Evolutionary conservation across 2,797 vertebrate species (phyloP), one percentile per base, ranked within the genome.

Genomic region (Cuculus canorus): DNA sequence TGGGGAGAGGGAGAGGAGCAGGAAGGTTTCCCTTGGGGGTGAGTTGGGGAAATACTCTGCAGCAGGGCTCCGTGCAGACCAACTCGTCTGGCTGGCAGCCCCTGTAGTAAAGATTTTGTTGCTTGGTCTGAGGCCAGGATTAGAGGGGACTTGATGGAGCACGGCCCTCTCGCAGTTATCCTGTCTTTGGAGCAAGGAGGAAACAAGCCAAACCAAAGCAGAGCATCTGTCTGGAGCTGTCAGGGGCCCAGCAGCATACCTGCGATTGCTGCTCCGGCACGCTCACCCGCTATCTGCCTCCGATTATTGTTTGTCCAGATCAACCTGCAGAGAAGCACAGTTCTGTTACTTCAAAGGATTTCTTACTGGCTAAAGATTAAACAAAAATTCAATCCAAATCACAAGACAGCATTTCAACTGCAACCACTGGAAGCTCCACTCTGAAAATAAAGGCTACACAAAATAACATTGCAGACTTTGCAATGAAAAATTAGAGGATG

Each of bases 361-460:
- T 59, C 43, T 65, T 35, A 24, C 43, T 95, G 83, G 86, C 71
- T 85, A 65, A 43, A 14, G 86, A 87, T 92, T 65, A 93, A 92
- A 78, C 43, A 75, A 72, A 90, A 81, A 72, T 13, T 50, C 78
- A 70, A 2, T n/a, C 37, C 52, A 57, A 73, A 70, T 65, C 70
- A 65, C 57, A 66, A 64, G 65, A 57, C 30, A n/a, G 8, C 8
- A 16, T 70, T 77, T 92, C 37, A 48, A 23, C 65, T 39, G 43
- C 32, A 66, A 27, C 35, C 5, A 9, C 39, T 83, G 59, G 33
- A n/a, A 50, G n/a, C 35, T 86, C 41, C 19, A 28, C 11, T 22
- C 61, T 75, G 65, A 81, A 76, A 86, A 64, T 7, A 63, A 80
- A 69, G 45, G 63, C 52, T 47, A 14, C 71, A 37, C 15, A 52